Base-by-base conservation (phyloP, 2,113 vertebrate genomes). In the Oostethus manadensis region DNA sequence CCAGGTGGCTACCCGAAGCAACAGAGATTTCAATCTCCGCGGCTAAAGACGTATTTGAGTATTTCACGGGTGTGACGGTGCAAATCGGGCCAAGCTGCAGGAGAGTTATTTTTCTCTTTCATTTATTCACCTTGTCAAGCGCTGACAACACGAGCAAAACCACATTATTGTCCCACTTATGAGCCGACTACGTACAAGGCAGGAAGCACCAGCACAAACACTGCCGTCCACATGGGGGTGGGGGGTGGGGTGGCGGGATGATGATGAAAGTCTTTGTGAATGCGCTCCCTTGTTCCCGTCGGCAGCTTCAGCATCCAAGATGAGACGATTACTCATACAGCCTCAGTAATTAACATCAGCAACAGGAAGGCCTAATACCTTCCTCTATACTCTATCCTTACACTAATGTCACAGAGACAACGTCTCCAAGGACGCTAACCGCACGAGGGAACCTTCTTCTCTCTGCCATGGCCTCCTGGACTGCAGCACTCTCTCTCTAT, bases 341-440 rank as follows among this genome's bases (percentile, higher is more conserved):
- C 51, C 62, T 40, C 47, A 49, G 73, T 84, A 81, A 87, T 85
- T 85, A 85, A 71, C 76, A 72, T 40, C 70, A 76, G 62, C 60
- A 58, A 80, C 61, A 56, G 64, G 18, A 53, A 66, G 67, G 62
- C 50, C 63, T 68, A 71, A 76, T 54, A n/a, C n/a, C n/a, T n/a
- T n/a, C n/a, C n/a, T n/a, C n/a, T n/a, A n/a, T n/a, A n/a, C n/a
- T n/a, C n/a, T n/a, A n/a, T n/a, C n/a, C n/a, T n/a, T n/a, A n/a
- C n/a, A n/a, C n/a, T n/a, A 67, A 46, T 54, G 62, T 79, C 62
- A 82, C 73, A 79, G 60, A 35, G 66, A 81, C 66, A 76, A 63
- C 45, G 51, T 60, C 66, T 74, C 68, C 78, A 79, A 81, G 83
- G 73, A 80, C 73, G 57, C 61, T n/a, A 47, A 74, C 76, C 60